Percentiles rank a stretch among this genome's conserved stretches.
phyloP scores from a whole-genome alignment of 2,888 invertebrate genomes.

The Agrypnus murinus region DNA sequence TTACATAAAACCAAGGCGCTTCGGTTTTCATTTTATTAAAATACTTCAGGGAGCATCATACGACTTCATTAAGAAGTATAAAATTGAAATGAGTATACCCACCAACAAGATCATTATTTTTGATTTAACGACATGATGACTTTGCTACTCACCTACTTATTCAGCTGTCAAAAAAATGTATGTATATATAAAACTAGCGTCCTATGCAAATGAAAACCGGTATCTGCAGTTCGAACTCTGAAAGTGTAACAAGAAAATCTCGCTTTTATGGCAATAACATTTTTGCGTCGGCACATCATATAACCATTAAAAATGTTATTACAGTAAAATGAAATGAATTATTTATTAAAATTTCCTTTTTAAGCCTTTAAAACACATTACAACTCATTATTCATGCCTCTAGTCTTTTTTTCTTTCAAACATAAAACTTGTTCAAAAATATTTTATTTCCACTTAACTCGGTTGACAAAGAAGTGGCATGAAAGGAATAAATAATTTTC shows the following conservation, averaged over 20 bases:
- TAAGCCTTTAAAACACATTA: neutral
- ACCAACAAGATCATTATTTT: constrained; percentile 28
- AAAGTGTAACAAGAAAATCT: constrained; percentile 27
- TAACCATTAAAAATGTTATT: neutral
- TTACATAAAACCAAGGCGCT: constrained; percentile 16
- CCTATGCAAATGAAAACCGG: constrained; percentile 35
- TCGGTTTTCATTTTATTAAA: constrained; percentile 3
- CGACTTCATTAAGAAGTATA: constrained; percentile 25
- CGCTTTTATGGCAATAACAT: constrained; percentile 8
- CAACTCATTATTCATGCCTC: neutral
- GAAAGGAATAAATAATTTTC: too few species aligned
- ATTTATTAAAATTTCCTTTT: constrained; percentile 32
- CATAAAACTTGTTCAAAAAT: neutral
- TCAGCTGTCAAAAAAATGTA: constrained; percentile 20
- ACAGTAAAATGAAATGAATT: constrained; percentile 18
- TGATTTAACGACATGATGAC: constrained; percentile 34
- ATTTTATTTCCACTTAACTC: too few species aligned
- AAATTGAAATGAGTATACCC: constrained; percentile 14
- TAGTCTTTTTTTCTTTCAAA: neutral
- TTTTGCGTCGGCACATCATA: neutral
- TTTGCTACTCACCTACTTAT: constrained; percentile 33
- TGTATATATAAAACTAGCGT: constrained; percentile 14
- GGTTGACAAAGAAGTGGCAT: too few species aligned
- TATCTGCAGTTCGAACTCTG: constrained; percentile 10
- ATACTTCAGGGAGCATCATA: constrained; percentile 1